Conservation (phyloP, 2,113 vertebrate genomes). For the Trogon surrucura region DNA sequence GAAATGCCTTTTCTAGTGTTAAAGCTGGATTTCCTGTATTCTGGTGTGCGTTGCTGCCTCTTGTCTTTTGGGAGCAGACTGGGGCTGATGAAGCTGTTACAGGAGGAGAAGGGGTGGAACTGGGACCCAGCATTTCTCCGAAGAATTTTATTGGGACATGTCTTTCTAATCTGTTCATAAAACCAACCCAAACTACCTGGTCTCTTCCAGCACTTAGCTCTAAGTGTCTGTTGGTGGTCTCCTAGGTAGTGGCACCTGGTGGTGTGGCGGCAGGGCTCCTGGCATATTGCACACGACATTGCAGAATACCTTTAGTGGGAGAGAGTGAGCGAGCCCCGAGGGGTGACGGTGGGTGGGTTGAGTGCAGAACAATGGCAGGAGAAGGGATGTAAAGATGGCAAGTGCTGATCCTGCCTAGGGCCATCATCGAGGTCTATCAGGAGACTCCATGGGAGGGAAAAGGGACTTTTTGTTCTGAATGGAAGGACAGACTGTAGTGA, state of each 20-base stretch:
- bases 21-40: not conserved
- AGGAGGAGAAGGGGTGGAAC: not conserved
- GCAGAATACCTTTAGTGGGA: not conserved
- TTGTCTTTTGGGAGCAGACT: fast-evolving
- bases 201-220: not conserved
- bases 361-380: not conserved
- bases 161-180: fast-evolving
- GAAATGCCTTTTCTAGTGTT: not conserved
- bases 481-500: not conserved
- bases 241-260: not conserved
- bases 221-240: fast-evolving
- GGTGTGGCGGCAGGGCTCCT: not conserved
- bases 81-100: fast-evolving
- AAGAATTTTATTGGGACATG: fast-evolving
- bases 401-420: not conserved
- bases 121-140: not conserved
- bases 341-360: not conserved
- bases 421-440: fast-evolving
- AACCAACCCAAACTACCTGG: not conserved
- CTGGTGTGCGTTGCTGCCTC: fast-evolving
- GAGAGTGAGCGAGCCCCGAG: fast-evolving
- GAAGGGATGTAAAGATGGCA: fast-evolving
- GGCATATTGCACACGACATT: not conserved
- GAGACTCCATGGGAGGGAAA: not conserved
- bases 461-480: not conserved